Conservation (phyloP, 2,113 vertebrate species). For the Sinocyclocheilus anophthalmus region DNA sequence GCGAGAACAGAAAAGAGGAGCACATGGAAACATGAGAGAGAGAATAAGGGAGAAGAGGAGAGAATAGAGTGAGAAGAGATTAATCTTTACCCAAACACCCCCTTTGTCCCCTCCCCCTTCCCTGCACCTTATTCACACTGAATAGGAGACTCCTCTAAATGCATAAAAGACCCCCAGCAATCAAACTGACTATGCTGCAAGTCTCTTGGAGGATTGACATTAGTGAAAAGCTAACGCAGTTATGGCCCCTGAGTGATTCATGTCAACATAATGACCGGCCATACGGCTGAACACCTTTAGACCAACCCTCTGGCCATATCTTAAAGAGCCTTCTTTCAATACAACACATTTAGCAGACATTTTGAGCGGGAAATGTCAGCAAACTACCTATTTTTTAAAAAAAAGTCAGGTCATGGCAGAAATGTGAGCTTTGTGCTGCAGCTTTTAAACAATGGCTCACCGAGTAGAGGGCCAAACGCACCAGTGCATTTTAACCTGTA, state of each 20-base stretch:
- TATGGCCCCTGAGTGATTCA: conserved; percentile 70
- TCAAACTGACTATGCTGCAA: conserved; percentile 69
- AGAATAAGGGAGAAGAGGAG: conserved; percentile 65
- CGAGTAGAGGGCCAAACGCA: conserved; percentile 28
- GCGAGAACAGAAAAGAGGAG: conserved; percentile 67
- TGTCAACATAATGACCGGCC: conserved; percentile 63
- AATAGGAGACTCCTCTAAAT: conserved; percentile 69
- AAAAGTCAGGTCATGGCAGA: conserved; percentile 25
- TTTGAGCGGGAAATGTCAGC: background rate
- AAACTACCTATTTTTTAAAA: conserved; percentile 1
- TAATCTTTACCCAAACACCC: conserved; percentile 75
- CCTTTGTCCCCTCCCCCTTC: conserved; percentile 58
- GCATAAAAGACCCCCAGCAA: conserved; percentile 75
- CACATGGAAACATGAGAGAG: conserved; percentile 66
- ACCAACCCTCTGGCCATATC: background rate
- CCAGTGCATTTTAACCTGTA: conserved; percentile 33
- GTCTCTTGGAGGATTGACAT: conserved; percentile 65
- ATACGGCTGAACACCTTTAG: conserved; percentile 63
- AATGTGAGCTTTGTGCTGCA: conserved; percentile 42
- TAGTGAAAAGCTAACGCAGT: conserved; percentile 62
- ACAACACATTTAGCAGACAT: background rate
- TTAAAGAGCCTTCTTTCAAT: background rate
- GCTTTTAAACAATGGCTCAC: conserved; percentile 51
- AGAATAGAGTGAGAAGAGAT: conserved; percentile 76
- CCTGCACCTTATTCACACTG: conserved; percentile 75